Conservation (phyloP, 2,797 vertebrate species). For the Gobio occitaniae region DNA sequence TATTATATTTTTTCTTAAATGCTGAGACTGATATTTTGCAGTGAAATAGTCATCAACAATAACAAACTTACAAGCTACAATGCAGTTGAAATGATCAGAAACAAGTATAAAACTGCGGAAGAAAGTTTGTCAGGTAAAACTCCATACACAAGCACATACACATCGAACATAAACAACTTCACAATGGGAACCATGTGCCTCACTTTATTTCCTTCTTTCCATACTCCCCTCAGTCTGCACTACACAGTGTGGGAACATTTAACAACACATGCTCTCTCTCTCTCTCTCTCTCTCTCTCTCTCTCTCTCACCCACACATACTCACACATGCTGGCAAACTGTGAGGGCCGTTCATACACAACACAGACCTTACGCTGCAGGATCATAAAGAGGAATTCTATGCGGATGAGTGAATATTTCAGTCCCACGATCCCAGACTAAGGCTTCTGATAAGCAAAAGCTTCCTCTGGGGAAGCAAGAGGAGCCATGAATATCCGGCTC, state of each 20-base stretch:
- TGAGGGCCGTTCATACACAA: not conserved
- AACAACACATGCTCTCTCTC: constrained; percentile 35
- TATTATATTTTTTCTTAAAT: too few species aligned
- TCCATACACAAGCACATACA: constrained; percentile 18
- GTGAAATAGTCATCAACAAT: too few species aligned
- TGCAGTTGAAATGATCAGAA: not conserved
- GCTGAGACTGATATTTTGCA: too few species aligned
- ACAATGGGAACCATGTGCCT: constrained; percentile 52
- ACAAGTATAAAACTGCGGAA: not conserved
- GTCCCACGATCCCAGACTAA: constrained; percentile 44
- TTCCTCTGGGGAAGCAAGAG: constrained; percentile 21
- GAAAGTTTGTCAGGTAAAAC: constrained; percentile 28
- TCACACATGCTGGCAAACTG: constrained; percentile 47
- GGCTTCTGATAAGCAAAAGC: constrained; percentile 48
- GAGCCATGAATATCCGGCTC: not conserved
- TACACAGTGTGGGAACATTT: constrained; percentile 59
- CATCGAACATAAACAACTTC: constrained; percentile 48
- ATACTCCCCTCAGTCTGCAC: constrained; percentile 43
- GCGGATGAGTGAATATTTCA: constrained; percentile 53
- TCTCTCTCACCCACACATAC: constrained; percentile 27
- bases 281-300: constrained; percentile 20
- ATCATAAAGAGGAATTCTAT: constrained; percentile 57
- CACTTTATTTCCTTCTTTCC: constrained; percentile 46
- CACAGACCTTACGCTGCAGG: constrained; percentile 40
- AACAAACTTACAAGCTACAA: not conserved